Conservation (phyloP, 1,140 invertebrate genomes). For the Campodea augens region DNA sequence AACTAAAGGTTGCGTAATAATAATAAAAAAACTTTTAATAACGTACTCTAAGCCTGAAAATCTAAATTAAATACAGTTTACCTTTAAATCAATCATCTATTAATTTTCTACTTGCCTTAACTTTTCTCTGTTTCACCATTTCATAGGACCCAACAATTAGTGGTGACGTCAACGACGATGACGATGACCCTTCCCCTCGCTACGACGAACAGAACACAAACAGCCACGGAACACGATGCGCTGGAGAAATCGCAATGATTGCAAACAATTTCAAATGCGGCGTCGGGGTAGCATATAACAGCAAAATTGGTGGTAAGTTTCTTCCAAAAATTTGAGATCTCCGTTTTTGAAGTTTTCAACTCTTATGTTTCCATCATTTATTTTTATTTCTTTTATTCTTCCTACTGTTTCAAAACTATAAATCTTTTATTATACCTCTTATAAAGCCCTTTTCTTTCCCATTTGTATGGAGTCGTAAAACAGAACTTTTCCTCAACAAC, state of each 20-base stretch:
- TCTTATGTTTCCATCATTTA: background rate
- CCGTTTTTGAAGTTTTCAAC: background rate
- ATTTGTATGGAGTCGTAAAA: too few relatives aligned
- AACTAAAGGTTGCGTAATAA: too few relatives aligned
- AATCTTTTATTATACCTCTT: too few relatives aligned
- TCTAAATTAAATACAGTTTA: too few relatives aligned
- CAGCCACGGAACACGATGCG: slow-evolving; percentile 63
- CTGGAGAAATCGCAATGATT: slow-evolving; percentile 67
- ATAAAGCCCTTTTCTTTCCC: too few relatives aligned
- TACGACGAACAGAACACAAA: slow-evolving; percentile 40
- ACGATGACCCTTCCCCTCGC: slow-evolving; percentile 50
- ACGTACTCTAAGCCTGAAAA: too few relatives aligned
- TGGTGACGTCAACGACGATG: slow-evolving; percentile 60
- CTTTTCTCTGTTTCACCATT: slow-evolving; percentile 9
- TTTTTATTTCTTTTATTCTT: slow-evolving; percentile 5
- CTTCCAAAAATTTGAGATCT: background rate
- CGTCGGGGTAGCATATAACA: slow-evolving; percentile 64
- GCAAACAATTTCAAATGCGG: slow-evolving; percentile 72
- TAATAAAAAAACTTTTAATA: too few relatives aligned
- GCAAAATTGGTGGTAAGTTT: slow-evolving; percentile 47
- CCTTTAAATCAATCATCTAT: too few relatives aligned
- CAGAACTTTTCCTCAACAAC: too few relatives aligned
- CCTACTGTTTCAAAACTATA: too few relatives aligned
- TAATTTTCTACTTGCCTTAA: too few relatives aligned
- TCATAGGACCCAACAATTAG: slow-evolving; percentile 59